These are phyloP conservation scores for Oreocharis arfaki DNA, from an alignment of 2,113 vertebrate genomes.

Conservation along the genomic window DNA sequence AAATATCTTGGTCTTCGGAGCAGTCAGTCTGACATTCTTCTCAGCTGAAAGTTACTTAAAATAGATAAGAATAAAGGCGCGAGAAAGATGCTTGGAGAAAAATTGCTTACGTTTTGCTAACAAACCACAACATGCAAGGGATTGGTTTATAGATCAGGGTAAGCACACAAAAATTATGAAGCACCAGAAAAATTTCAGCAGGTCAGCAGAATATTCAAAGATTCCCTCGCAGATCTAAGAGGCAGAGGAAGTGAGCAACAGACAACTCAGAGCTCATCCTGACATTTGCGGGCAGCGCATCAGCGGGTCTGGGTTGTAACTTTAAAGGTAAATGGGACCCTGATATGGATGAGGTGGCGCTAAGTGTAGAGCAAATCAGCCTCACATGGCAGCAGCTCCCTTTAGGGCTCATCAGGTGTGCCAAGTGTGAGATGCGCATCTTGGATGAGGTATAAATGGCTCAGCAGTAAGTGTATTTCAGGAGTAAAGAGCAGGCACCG, in stretches of 20 bases:
- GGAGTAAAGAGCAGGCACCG: neutral
- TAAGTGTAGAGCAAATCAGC: neutral
- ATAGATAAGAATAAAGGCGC: neutral
- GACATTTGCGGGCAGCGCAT: neutral
- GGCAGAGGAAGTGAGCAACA: neutral
- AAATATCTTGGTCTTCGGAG: neutral
- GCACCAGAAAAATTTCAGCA: neutral
- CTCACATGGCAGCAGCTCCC: neutral
- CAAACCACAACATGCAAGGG: neutral
- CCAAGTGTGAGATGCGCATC: neutral
- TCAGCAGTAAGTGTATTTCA: neutral
- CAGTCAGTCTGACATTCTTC: neutral
- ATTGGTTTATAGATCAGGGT: neutral
- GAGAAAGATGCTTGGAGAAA: neutral
- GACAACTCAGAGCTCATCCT: neutral
- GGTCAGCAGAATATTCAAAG: conserved; percentile 22
- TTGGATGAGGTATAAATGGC: neutral
- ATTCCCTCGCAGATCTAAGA: neutral
- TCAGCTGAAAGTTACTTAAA: conserved; percentile 2
- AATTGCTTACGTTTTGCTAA: neutral
- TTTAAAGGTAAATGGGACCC: conserved; percentile 21
- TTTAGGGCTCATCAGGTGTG: neutral
- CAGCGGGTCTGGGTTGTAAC: neutral
- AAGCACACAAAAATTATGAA: neutral
- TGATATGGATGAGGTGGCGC: neutral